Base-by-base conservation (phyloP, 1,140 invertebrate species). In the Acyrthosiphon pisum region DNA sequence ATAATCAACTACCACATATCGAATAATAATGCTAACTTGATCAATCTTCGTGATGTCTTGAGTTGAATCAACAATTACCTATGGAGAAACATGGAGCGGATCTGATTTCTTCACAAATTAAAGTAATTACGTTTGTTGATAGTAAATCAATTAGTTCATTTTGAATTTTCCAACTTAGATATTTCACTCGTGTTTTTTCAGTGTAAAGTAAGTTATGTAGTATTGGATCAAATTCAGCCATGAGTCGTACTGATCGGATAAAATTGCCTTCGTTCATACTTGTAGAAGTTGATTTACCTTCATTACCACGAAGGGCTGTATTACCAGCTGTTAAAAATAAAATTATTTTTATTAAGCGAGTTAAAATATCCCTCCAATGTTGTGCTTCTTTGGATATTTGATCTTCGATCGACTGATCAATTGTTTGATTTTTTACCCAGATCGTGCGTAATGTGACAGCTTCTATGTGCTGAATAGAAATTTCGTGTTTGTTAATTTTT, bases 111-210 rank as follows among this genome's bases (percentile, higher is more conserved):
- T 87, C 44, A 87, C 86, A 87, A 41, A 87, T 87, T 46, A 48
- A 46, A 26, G 35, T 41, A 41, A 30, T 81, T 48, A 87, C 30
- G 26, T 87, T 46, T 48, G 26, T 87, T 30, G 50, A 44, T 41
- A 90, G 35, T 56, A 90, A 68, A 0, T 53, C 48, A 90, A 90
- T 90, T 41, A 90, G 37, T 56, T 90, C 89, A 68, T 90, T 90
- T 44, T 37, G 89, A 90, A 90, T 90, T 90, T 90, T 90, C n/a
- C 48, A 68, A 68, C 89, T 90, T 6, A 60, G 37, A 56, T 90
- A 56, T 68, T 90, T 90, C 0, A 60, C 1, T 53, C 7, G 41
- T 30, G 46, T 87, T 4, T 53, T 37, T 53, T 56, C 48, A 35
- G 11, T 30, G n/a, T 90, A 35, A 14, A 90, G 48, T 14, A 60